Evolutionary conservation across 2,113 vertebrate genomes (phyloP).

Genomic region (Todiramphus saurophagus): DNA sequence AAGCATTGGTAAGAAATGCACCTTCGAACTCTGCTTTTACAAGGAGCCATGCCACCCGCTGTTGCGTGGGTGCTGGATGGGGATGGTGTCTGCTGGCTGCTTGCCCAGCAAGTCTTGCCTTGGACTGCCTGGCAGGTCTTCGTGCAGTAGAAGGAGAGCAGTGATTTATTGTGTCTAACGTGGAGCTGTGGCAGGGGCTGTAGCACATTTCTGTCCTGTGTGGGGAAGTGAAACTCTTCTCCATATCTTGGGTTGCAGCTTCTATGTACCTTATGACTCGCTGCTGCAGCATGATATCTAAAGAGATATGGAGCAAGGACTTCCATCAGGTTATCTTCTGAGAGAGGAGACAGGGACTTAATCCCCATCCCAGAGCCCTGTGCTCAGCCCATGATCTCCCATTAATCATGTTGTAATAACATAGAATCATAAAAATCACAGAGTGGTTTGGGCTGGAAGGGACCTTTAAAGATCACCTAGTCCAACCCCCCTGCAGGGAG

Average conservation of each 20-base stretch:
- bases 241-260: rapidly evolving
- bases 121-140: background rate
- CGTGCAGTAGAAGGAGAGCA: background rate
- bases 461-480: background rate
- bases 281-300: rapidly evolving
- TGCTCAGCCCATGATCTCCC: background rate
- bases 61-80: background rate
- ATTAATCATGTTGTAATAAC: rapidly evolving
- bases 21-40: background rate
- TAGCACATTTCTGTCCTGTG: background rate
- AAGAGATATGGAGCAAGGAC: background rate
- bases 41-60: background rate
- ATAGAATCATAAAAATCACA: background rate
- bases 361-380: background rate
- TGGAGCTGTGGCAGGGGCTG: rapidly evolving
- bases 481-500: background rate
- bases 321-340: background rate
- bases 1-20: background rate
- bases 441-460: background rate
- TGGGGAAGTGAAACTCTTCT: background rate
- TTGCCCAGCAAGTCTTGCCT: background rate
- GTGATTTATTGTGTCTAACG: background rate
- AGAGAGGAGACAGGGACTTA: background rate
- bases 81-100: background rate
- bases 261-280: rapidly evolving